Conservation (phyloP, 1,140 invertebrate genomes). For the Rhizoglyphus robini region DNA sequence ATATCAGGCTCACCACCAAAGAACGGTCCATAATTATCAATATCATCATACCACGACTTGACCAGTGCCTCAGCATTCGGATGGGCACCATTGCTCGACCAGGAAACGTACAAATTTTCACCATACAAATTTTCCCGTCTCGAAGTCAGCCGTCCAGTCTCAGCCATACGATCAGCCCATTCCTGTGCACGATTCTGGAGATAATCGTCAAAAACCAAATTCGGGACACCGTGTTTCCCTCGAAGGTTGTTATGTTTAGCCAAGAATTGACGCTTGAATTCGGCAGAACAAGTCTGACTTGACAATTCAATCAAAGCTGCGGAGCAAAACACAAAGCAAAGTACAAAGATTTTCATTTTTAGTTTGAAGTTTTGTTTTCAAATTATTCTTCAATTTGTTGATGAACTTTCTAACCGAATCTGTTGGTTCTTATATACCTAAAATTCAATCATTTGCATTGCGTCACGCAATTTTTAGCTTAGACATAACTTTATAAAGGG, state of each 20-base stretch:
- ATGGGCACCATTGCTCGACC: background rate
- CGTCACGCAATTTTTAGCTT: too few relatives aligned
- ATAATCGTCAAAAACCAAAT: conserved; percentile 49
- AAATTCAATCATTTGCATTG: too few relatives aligned
- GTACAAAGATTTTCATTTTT: too few relatives aligned
- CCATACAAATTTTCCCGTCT: conserved; percentile 48
- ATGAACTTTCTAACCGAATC: too few relatives aligned
- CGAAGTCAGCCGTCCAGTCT: conserved; percentile 36
- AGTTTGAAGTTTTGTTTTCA: too few relatives aligned
- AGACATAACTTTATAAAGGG: too few relatives aligned
- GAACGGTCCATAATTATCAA: conserved; percentile 15
- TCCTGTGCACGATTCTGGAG: background rate
- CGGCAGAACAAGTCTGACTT: too few relatives aligned
- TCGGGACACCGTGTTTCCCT: conserved; percentile 50
- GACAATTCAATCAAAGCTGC: too few relatives aligned
- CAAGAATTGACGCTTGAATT: conserved; percentile 47
- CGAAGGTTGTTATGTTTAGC: conserved; percentile 62
- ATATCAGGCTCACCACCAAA: background rate
- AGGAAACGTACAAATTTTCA: conserved; percentile 56
- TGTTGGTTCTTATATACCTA: too few relatives aligned
- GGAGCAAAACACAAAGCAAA: too few relatives aligned
- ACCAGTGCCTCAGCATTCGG: conserved; percentile 4
- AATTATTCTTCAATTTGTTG: too few relatives aligned
- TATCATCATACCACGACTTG: conserved; percentile 16
- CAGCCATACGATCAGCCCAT: background rate